These are phyloP conservation scores for Lymantria dispar DNA, from an alignment of 2,888 invertebrate species.

Conservation along the genomic window DNA sequence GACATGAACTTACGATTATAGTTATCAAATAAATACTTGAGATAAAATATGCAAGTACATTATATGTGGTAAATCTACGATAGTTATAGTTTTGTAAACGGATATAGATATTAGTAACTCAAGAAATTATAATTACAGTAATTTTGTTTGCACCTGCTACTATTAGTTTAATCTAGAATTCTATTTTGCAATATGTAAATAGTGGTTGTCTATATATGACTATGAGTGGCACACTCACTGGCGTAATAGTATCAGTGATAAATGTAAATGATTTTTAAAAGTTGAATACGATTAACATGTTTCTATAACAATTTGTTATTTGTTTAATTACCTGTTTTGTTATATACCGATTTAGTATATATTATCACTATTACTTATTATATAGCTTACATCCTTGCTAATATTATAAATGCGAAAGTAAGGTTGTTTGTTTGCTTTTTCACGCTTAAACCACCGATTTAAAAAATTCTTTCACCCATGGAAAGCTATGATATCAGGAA, in stretches of 20 bases:
- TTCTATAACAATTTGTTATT: neutral
- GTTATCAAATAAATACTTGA: slow-evolving; percentile 14
- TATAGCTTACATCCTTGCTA: no score
- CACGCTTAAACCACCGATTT: no score
- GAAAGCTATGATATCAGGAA: no score
- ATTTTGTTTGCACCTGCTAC: slow-evolving; percentile 6
- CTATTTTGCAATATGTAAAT: neutral
- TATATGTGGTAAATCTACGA: neutral
- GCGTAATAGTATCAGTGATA: neutral
- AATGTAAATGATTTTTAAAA: neutral
- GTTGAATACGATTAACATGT: neutral
- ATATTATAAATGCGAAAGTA: no score
- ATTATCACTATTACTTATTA: no score
- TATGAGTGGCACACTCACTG: neutral
- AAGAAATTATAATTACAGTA: slow-evolving; percentile 9
- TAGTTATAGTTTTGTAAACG: neutral
- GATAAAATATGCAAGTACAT: neutral
- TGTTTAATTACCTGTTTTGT: no score
- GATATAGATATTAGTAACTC: neutral
- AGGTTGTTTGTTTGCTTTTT: no score
- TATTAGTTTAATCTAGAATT: neutral
- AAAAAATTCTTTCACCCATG: no score
- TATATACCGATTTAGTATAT: no score
- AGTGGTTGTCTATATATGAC: neutral
- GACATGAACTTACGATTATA: slow-evolving; percentile 7